Base-by-base conservation (phyloP, 1,140 invertebrate genomes). In the Megalopta genalis region DNA sequence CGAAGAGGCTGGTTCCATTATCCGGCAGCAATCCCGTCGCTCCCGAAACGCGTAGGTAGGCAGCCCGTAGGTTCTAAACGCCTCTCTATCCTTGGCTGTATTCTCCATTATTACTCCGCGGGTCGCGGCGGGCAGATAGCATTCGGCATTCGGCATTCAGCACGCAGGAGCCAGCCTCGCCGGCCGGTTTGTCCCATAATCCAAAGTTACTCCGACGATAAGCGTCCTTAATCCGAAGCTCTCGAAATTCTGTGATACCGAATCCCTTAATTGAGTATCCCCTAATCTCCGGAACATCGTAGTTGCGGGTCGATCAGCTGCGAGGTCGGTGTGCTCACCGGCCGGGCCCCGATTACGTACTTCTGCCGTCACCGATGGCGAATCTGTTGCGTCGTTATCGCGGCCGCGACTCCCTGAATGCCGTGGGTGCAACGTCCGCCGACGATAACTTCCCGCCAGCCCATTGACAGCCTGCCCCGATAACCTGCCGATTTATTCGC, bases 211-310 rank as follows among this genome's bases (percentile, higher is more conserved):
- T 82, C 83, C 63, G 62, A 52, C 82, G 87, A 88, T 86, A 86
- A 88, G 84, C 82, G 79, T 76, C 73, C 84, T 87, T 87, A 82
- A 88, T 87, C 87, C 87, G 66, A 52, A 69, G 81, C 81, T 88
- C 86, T 87, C 80, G 84, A 82, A n/a, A 87, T 88, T 87, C 87
- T 87, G 87, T 87, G 87, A 88, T 87, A 85, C 79, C 68, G 86
- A 87, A 88, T 87, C 86, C 86, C 75, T 78, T 88, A 87, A 88
- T 88, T 86, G 87, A 88, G 86, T 80, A 86, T 87, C 76, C 86
- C 71, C 64, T 87, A 86, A 88, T 87, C 86, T 87, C 84, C 68
- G 59, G 75, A 78, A 83, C 83, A 85, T 82, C 84, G 79, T 78
- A 73, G 79, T 81, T 84, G 63, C 67, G 81, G 81, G 64, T 82